A percentile compares a stretch with the other conserved stretches of the same genome.
Evolutionary conservation across 2,113 vertebrate species (phyloP).

Genomic region (Cyphomyrus discorhynchus): DNA sequence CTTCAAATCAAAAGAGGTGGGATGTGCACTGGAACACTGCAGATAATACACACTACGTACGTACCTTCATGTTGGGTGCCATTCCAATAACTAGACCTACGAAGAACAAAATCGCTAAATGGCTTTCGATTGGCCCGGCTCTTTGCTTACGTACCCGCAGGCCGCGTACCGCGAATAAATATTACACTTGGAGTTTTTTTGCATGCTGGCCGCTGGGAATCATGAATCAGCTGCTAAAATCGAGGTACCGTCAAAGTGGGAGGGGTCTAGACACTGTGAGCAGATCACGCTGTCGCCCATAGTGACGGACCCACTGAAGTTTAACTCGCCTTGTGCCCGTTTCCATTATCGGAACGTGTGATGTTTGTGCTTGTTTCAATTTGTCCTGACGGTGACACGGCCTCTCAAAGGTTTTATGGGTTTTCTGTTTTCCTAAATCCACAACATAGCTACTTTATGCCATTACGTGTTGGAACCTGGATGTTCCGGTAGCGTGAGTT

Average conservation of each 20-base stretch:
- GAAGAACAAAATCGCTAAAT: slow-evolving; percentile 38
- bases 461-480: background rate
- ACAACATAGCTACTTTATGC: background rate
- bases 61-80: slow-evolving; percentile 36
- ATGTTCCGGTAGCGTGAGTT: background rate
- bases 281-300: background rate
- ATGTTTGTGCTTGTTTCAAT: background rate
- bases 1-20: background rate
- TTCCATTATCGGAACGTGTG: background rate
- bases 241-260: slow-evolving; percentile 13
- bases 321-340: background rate
- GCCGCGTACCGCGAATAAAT: slow-evolving; percentile 16
- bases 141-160: background rate
- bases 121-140: background rate
- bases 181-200: slow-evolving; percentile 39
- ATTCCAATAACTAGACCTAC: slow-evolving; percentile 28
- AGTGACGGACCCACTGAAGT: background rate
- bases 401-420: background rate
- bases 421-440: background rate
- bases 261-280: background rate
- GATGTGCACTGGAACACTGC: slow-evolving; percentile 34
- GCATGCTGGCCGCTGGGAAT: slow-evolving; percentile 25
- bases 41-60: slow-evolving; percentile 42
- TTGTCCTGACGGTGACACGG: background rate
- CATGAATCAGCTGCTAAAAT: slow-evolving; percentile 13